Conservation (phyloP, 2,888 invertebrate species). For the Suillia variegata region DNA sequence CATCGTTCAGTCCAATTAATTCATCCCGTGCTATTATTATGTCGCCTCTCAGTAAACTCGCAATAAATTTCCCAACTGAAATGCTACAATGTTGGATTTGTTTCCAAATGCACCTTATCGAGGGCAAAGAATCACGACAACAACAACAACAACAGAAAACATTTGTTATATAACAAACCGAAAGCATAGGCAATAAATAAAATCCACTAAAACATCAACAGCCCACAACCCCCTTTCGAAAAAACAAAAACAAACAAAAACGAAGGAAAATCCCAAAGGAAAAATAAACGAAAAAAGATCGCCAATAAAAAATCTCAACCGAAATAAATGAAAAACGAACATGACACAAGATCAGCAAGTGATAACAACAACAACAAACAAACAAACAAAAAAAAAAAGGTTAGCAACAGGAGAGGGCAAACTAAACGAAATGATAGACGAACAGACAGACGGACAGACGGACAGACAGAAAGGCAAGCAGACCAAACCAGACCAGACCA, state of each 20-base stretch:
- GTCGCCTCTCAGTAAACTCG: too few species aligned
- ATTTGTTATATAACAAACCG: slow-evolving; percentile 8
- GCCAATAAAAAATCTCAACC: slow-evolving; percentile 23
- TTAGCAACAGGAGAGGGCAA: slow-evolving; percentile 17
- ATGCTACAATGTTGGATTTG: too few species aligned
- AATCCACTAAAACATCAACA: slow-evolving; percentile 19
- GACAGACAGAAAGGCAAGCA: slow-evolving; percentile 11
- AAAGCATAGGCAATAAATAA: slow-evolving; percentile 13
- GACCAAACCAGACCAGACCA: too few species aligned
- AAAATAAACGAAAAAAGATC: slow-evolving; percentile 20
- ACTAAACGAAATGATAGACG: slow-evolving; percentile 7
- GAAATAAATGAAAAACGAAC: slow-evolving; percentile 42
- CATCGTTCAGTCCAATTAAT: too few species aligned
- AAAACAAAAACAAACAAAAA: too few species aligned
- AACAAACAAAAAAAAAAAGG: too few species aligned
- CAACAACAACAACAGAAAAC: slow-evolving; percentile 17
- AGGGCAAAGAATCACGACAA: slow-evolving; percentile 4
- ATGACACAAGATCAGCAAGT: slow-evolving; percentile 40
- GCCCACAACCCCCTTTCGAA: not conserved
- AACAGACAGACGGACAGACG: slow-evolving; percentile 3
- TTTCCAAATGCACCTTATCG: too few species aligned
- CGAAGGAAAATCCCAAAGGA: slow-evolving; percentile 11
- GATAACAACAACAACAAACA: slow-evolving; percentile 31
- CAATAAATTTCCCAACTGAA: too few species aligned
- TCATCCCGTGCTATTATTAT: too few species aligned